Conservation (phyloP, 2,113 vertebrate genomes). For the Zapornia atra region DNA sequence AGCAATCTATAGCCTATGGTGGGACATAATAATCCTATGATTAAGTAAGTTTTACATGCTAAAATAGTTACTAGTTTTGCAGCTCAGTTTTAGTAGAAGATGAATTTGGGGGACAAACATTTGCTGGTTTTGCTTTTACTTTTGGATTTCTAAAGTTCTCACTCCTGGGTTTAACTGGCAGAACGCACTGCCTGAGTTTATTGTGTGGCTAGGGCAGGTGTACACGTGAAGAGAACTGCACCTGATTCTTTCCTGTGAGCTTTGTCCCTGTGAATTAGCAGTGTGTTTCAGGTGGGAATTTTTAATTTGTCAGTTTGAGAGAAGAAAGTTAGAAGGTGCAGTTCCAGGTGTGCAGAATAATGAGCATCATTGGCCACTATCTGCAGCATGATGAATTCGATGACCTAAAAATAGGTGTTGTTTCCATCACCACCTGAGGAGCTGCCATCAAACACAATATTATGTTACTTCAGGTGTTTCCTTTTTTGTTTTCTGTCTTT, state of each 20-base stretch:
- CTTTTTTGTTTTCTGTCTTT: neutral
- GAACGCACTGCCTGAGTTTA: neutral
- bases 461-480: neutral
- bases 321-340: neutral
- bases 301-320: neutral
- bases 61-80: neutral
- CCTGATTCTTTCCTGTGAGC: neutral
- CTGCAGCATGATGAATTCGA: neutral
- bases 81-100: neutral
- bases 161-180: neutral
- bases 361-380: neutral
- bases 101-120: neutral
- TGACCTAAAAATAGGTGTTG: neutral
- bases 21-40: neutral
- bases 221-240: neutral
- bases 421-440: neutral
- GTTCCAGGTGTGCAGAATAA: neutral
- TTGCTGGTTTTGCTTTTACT: neutral
- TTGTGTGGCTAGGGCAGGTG: neutral
- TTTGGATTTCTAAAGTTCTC: neutral
- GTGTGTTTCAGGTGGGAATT: neutral
- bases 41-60: neutral
- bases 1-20: neutral
- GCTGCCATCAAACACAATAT: neutral
- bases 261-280: slow-evolving; percentile 1